Base-by-base conservation (phyloP, 2,113 vertebrate genomes). In the Ellobius talpinus region DNA sequence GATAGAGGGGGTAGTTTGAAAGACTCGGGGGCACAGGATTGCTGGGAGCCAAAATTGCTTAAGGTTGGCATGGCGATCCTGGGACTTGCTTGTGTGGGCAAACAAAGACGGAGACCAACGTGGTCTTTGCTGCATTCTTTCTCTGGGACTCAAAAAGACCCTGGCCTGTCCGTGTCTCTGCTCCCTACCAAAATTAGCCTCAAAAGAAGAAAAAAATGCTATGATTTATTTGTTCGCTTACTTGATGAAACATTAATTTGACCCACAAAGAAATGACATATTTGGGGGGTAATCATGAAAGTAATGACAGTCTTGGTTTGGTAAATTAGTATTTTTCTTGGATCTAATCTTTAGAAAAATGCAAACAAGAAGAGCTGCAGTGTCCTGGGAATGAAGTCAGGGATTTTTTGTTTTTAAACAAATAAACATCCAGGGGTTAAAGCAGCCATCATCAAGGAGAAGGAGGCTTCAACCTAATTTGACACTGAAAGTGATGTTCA, bases 391-490 rank as follows among this genome's bases (percentile, higher is more conserved):
- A 52, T 36, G 14, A 61, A 87, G 3, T 82, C 87, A 63, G 52
- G n/a, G 33, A 3, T 72, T 39, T 92, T n/a, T 70, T 68, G 19
- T 33, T 68, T 70, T n/a, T 17, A 39, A 39, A 39, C 72, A n/a
- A n/a, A n/a, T 65, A 36, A 91, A 36, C 94, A 93, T 36, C 61
- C 50, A 88, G 95, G 96, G 96, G 92, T 98, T 98, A 98, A 98
- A 97, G 5, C 95, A 98, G 97, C 52, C 7, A 29, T 52, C 33
- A 17, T 63, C 12, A 47, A n/a, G 39, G n/a, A 29, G 3, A 10
- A 50, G 70, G 42, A 5, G 84, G 91, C 95, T 97, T 98, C 95
- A 95, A 97, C 97, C 94, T 98, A 96, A 98, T 97, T 98, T 97
- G 10, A 1, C 91, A 93, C 88, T 76, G 94, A 98, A 98, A 91